Evolutionary conservation across 2,113 vertebrate species (phyloP).

Genomic region (Festucalex cinctus): DNA sequence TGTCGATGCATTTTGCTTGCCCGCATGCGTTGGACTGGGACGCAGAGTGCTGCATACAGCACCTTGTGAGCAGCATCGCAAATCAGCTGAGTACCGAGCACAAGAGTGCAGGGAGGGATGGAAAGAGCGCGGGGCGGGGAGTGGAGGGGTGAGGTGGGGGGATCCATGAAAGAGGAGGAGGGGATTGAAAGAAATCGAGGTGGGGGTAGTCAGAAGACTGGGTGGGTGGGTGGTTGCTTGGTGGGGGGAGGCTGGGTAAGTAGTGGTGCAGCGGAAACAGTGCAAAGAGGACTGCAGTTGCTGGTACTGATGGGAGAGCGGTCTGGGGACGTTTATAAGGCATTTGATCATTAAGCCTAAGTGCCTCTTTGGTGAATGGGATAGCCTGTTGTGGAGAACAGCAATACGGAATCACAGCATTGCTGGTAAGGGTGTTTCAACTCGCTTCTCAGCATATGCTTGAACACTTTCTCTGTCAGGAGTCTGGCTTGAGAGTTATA

Average conservation of each 20-base stretch:
- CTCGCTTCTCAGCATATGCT: slow-evolving; percentile 37
- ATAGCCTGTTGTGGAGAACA: slow-evolving; percentile 57
- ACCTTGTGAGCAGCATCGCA: slow-evolving; percentile 68
- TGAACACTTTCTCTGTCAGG: slow-evolving; percentile 34
- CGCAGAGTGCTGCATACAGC: slow-evolving; percentile 65
- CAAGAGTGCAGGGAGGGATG: slow-evolving; percentile 38
- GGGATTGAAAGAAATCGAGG: slow-evolving; percentile 60
- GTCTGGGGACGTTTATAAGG: slow-evolving; percentile 58
- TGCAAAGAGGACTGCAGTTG: slow-evolving; percentile 73
- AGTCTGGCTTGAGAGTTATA: slow-evolving; percentile 17
- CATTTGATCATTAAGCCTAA: slow-evolving; percentile 64
- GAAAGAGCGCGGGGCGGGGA: slow-evolving; percentile 25
- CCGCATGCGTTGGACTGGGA: slow-evolving; percentile 40
- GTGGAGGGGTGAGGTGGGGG: slow-evolving; percentile 24
- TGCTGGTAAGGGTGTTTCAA: slow-evolving; percentile 69
- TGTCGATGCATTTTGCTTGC: slow-evolving; percentile 57
- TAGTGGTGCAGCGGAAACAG: slow-evolving; percentile 75
- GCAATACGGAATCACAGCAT: slow-evolving; percentile 64
- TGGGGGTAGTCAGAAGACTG: slow-evolving; percentile 64
- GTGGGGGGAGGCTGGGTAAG: slow-evolving; percentile 56
- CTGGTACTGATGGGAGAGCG: slow-evolving; percentile 69
- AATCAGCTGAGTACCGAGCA: slow-evolving; percentile 61
- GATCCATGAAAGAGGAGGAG: slow-evolving; percentile 62
- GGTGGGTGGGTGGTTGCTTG: slow-evolving; percentile 21
- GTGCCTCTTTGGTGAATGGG: slow-evolving; percentile 73